Conservation (phyloP, 2,113 vertebrate species). For the Callipepla californica region DNA sequence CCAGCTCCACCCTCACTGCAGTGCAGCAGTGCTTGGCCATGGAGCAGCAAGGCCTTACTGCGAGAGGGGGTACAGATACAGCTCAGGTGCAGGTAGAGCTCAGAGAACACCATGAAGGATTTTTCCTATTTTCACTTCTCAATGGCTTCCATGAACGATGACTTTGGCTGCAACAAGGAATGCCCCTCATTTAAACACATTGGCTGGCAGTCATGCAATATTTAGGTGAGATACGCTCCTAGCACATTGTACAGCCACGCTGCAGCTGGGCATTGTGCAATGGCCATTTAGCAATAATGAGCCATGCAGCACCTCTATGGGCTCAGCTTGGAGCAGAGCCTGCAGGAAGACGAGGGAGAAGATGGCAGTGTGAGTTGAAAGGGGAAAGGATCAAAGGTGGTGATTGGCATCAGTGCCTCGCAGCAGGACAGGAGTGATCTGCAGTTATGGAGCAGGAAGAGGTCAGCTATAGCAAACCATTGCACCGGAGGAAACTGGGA, state of each 20-base stretch:
- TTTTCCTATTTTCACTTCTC: neutral
- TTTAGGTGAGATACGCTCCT: neutral
- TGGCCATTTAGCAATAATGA: conserved; percentile 65
- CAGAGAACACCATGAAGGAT: neutral
- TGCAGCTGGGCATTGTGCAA: conserved; percentile 20
- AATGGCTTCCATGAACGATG: neutral
- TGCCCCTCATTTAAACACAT: neutral
- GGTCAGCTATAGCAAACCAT: conserved; percentile 7
- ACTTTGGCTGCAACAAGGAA: neutral
- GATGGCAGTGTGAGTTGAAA: conserved; percentile 14
- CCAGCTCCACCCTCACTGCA: neutral
- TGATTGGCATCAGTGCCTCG: conserved; percentile 40
- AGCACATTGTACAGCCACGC: neutral
- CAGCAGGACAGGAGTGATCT: conserved; percentile 7
- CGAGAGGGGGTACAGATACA: neutral
- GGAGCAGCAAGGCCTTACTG: neutral
- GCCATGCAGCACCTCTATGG: neutral
- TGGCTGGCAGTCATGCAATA: fast-evolving
- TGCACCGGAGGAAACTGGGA: conserved; percentile 16
- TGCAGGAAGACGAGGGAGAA: neutral
- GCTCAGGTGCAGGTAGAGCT: neutral
- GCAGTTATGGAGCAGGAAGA: conserved; percentile 30
- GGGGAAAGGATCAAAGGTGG: conserved; percentile 37
- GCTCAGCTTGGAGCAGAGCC: neutral
- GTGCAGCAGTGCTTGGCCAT: neutral